Percentiles rank a stretch among this genome's conserved stretches.
phyloP scores from a whole-genome alignment of 2,888 invertebrate species.

The Thereva nobilitata region DNA sequence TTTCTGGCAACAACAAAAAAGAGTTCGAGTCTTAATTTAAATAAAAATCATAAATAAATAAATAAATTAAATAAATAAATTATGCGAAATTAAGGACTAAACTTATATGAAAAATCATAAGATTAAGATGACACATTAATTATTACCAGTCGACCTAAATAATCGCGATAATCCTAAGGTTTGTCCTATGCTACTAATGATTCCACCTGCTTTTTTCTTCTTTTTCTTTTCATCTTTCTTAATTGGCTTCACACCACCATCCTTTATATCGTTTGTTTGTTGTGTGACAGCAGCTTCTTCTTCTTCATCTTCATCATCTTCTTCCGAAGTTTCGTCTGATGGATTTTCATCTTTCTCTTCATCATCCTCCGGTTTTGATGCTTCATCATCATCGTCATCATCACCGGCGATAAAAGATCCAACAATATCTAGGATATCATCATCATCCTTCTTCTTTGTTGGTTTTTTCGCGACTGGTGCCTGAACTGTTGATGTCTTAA shows the following conservation, averaged over 20 bases:
- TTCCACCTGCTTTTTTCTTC: slow-evolving; percentile 13
- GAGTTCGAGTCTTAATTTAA: too few species aligned
- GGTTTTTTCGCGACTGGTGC: slow-evolving; percentile 9
- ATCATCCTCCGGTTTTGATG: not conserved
- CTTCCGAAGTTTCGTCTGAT: slow-evolving; percentile 1
- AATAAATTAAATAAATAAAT: too few species aligned
- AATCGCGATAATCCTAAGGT: slow-evolving; percentile 17
- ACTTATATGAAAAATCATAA: too few species aligned
- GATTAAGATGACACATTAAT: not conserved
- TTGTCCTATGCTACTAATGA: slow-evolving; percentile 19
- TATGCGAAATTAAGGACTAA: too few species aligned
- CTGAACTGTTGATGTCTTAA: slow-evolving; percentile 1
- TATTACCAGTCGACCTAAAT: not conserved
- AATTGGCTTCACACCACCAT: not conserved
- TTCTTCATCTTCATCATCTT: slow-evolving; percentile 9
- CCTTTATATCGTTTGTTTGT: not conserved
- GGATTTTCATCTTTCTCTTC: not conserved
- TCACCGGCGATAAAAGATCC: slow-evolving; percentile 31
- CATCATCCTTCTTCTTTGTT: slow-evolving; percentile 20
- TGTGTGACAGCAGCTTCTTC: not conserved
- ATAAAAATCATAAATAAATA: too few species aligned
- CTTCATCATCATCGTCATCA: slow-evolving; percentile 21
- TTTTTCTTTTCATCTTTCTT: slow-evolving; percentile 21
- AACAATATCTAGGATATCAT: slow-evolving; percentile 20
- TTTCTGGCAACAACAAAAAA: too few species aligned